A percentile compares a stretch with the other conserved stretches of the same genome.
These are phyloP conservation scores for Sminthurinus aureus DNA, from an alignment of 2,888 invertebrate genomes.

Conservation along the genomic window DNA sequence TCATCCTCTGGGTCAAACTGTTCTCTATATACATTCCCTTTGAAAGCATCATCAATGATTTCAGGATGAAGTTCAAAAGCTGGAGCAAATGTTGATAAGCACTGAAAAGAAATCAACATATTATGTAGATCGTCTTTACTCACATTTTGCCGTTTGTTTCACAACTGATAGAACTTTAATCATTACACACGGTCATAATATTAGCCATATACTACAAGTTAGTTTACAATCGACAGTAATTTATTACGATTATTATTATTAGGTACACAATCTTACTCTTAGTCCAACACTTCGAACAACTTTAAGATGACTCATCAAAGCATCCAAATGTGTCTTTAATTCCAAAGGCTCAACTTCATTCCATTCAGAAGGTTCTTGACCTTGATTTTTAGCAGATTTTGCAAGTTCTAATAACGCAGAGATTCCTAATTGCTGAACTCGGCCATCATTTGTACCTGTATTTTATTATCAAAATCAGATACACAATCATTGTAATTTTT, in stretches of 20 bases:
- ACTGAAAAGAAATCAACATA: constrained; percentile 17
- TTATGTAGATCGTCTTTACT: too few species aligned
- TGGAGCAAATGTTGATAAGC: constrained; percentile 38
- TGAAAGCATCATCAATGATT: constrained; percentile 19
- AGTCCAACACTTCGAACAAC: constrained; percentile 82
- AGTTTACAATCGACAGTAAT: not conserved
- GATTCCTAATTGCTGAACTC: constrained; percentile 79
- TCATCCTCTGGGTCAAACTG: constrained; percentile 51
- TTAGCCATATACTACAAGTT: too few species aligned
- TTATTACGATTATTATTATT: not conserved
- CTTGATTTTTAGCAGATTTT: constrained; percentile 71
- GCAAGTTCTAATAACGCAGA: constrained; percentile 84
- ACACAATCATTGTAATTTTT: too few species aligned
- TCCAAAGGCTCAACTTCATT: constrained; percentile 74
- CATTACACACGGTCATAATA: too few species aligned
- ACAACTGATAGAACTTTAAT: too few species aligned
- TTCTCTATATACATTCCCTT: constrained; percentile 48
- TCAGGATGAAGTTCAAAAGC: constrained; percentile 21
- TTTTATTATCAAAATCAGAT: too few species aligned
- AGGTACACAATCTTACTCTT: constrained; percentile 60
- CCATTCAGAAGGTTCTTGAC: constrained; percentile 60
- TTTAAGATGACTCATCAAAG: constrained; percentile 75
- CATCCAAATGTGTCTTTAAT: constrained; percentile 77
- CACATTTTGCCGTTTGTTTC: not conserved
- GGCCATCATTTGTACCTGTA: constrained; percentile 71